phyloP scores from a whole-genome alignment of 1,140 invertebrate genomes.

The Chironomus tepperi region DNA sequence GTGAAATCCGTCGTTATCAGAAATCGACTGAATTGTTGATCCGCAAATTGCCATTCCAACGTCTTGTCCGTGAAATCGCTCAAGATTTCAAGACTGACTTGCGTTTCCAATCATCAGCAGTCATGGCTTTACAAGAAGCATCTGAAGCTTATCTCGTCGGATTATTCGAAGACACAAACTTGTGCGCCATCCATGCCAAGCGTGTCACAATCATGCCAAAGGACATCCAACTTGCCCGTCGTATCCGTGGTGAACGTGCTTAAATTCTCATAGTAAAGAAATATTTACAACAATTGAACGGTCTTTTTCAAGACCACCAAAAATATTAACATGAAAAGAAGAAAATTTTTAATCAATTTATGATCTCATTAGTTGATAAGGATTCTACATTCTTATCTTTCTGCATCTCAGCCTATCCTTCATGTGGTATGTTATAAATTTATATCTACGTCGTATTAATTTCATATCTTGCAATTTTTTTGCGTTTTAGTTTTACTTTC shows the following conservation, averaged over 20 bases:
- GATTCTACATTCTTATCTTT: too few species aligned
- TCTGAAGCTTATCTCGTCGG: slow-evolving; percentile 86
- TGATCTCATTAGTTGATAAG: too few species aligned
- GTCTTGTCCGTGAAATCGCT: slow-evolving; percentile 76
- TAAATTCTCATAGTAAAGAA: neutral
- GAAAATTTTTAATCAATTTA: neutral
- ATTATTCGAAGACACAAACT: slow-evolving; percentile 87
- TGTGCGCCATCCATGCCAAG: slow-evolving; percentile 91
- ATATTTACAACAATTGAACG: neutral
- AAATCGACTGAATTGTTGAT: slow-evolving; percentile 78
- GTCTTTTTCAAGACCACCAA: neutral
- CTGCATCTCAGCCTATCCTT: too few species aligned
- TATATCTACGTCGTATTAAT: too few species aligned
- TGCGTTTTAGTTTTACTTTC: too few species aligned
- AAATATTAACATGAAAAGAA: neutral
- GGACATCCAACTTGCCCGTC: slow-evolving; percentile 84
- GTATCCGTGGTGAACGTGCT: slow-evolving; percentile 69
- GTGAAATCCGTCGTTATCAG: slow-evolving; percentile 74
- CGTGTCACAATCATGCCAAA: slow-evolving; percentile 95
- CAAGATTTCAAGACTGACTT: slow-evolving; percentile 76
- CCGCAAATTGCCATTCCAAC: slow-evolving; percentile 78
- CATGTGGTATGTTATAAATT: too few species aligned
- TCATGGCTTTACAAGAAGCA: slow-evolving; percentile 75
- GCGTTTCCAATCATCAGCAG: slow-evolving; percentile 70
- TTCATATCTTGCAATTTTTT: too few species aligned